Evolutionary conservation across 2,113 vertebrate species (phyloP), one percentile per base, ranked within the genome.

Genomic region (Myrmecobius fasciatus): DNA sequence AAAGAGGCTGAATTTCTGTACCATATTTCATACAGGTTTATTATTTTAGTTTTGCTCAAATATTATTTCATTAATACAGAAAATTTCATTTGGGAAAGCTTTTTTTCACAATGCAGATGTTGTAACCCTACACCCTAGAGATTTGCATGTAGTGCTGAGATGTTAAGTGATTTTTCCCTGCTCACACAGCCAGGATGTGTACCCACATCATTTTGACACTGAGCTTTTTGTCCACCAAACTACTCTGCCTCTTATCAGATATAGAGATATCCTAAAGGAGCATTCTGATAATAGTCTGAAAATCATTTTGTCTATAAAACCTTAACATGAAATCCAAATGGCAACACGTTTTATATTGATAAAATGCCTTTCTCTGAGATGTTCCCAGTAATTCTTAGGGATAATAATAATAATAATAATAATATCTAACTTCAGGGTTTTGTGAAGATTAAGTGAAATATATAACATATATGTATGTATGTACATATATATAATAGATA

Each of bases 1-100:
- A 75, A 92, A 91, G 96, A 92, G 89, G 96, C 94, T 52, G 14
- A 75, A 75, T 75, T 75, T 75, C 60, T 60, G 28, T 36, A 60
- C 28, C 3, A 56, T 4, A 31, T 31, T 60, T 60, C 56, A 60
- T 26, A 54, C 8, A 25, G 53, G 53, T 31, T 60, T 36, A 31
- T 60, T 60, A 60, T 60, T 60, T 60, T 12, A 60, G 3, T 60
- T 28, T 60, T 60, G 56, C 31, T 60, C 56, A n/a, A n/a, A n/a
- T n/a, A 36, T 22, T 4, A n/a, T 75, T 75, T 75, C 36, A n/a
- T 75, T 36, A 75, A 75, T 20, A 6, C 36, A 36, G 60, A 17
- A 36, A 75, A 75, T 5, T 75, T 36, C 12, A n/a, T 0, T 75
- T 75, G 60, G 17, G 60, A n/a, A 75, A 75, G 60, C 31, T 75